phyloP scores from a whole-genome alignment of 2,797 vertebrate genomes.

The Lutra lutra region DNA sequence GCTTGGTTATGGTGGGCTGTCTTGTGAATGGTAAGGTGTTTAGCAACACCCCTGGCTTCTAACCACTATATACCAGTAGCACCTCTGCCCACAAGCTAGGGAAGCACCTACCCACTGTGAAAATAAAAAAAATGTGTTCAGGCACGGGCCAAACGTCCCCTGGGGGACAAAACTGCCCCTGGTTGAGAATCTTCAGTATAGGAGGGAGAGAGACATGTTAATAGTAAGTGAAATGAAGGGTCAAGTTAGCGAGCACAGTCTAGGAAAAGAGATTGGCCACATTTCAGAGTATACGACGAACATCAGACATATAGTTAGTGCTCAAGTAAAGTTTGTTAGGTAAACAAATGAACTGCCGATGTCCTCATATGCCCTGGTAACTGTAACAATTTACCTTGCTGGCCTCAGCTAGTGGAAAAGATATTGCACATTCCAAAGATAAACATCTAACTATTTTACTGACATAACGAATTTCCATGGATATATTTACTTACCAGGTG shows the following conservation, averaged over 20 bases:
- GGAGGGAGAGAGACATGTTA: not conserved
- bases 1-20: not conserved
- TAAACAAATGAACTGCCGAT: not conserved
- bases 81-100: not conserved
- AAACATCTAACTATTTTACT: not conserved
- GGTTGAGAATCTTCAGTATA: not conserved
- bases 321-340: not conserved
- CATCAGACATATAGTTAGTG: not conserved
- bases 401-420: not conserved
- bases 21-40: not conserved
- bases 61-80: not conserved
- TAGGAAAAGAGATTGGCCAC: not conserved
- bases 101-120: not conserved
- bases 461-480: not conserved
- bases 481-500: slow-evolving; percentile 31
- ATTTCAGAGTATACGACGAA: not conserved
- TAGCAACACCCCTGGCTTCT: not conserved
- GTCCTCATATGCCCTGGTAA: not conserved
- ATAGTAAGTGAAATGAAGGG: not conserved
- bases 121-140: not conserved
- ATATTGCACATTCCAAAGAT: not conserved
- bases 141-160: not conserved
- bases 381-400: slow-evolving; percentile 1
- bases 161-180: not conserved
- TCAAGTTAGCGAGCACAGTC: not conserved